phyloP scores from a whole-genome alignment of 2,797 vertebrate species.

The Enteromius fasciolatus region DNA sequence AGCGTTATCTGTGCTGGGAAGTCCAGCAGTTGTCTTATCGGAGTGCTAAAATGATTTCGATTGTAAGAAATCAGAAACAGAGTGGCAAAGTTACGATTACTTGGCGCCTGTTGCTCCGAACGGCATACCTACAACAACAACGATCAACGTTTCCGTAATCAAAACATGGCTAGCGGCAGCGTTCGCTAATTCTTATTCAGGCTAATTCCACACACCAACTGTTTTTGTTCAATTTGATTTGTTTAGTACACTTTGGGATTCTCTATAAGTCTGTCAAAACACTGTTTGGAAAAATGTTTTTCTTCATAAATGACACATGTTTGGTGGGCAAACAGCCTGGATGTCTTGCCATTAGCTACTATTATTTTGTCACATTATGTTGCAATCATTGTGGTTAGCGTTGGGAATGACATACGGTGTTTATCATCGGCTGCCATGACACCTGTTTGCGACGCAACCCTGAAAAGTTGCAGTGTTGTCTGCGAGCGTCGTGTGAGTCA shows the following conservation, averaged over 20 bases:
- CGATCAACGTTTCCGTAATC: constrained; percentile 57
- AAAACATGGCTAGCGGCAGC: constrained; percentile 42
- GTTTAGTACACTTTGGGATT: neutral
- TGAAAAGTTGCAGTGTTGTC: constrained; percentile 42
- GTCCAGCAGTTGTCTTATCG: constrained; percentile 64
- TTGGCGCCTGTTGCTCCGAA: constrained; percentile 54
- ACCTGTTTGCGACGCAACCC: constrained; percentile 19
- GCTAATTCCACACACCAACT: neutral
- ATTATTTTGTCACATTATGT: constrained; percentile 20
- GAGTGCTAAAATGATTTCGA: constrained; percentile 35
- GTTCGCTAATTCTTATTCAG: constrained; percentile 28
- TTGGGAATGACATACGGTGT: neutral
- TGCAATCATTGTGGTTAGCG: constrained; percentile 9
- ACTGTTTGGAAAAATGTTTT: neutral
- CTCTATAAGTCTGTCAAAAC: constrained; percentile 34
- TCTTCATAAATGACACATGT: neutral
- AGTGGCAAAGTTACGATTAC: constrained; percentile 25
- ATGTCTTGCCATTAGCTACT: neutral
- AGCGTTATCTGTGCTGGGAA: constrained; percentile 52
- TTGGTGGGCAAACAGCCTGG: neutral
- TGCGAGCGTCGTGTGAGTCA: constrained; percentile 31
- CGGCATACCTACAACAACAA: constrained; percentile 51
- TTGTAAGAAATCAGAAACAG: constrained; percentile 36
- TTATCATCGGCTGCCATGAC: neutral
- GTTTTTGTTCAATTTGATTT: neutral